These are phyloP conservation scores for Eretmocerus hayati DNA, from an alignment of 2,888 invertebrate genomes.

Conservation along the genomic window DNA sequence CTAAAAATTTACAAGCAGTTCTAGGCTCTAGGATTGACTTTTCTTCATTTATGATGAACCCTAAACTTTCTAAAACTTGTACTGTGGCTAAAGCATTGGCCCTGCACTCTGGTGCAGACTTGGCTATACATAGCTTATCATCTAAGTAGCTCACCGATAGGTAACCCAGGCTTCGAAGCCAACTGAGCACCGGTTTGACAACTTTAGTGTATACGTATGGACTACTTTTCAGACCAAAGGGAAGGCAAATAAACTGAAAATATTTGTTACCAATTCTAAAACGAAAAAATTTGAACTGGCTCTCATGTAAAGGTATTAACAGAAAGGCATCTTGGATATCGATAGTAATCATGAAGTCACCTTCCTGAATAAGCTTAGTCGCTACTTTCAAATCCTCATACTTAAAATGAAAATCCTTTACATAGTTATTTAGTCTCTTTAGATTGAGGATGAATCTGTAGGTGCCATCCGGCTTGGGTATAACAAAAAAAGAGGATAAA, in stretches of 20 bases:
- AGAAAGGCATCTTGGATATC: too few relatives aligned
- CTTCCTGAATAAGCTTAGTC: not conserved
- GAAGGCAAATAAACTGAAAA: too few relatives aligned
- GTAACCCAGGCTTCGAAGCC: slow-evolving; percentile 5
- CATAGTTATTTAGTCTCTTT: not conserved
- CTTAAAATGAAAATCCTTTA: too few relatives aligned
- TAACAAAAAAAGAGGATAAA: not conserved
- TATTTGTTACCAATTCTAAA: not conserved
- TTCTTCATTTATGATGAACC: slow-evolving; percentile 18
- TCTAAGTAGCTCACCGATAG: too few relatives aligned
- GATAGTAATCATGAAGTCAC: not conserved
- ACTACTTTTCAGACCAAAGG: not conserved
- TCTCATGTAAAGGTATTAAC: too few relatives aligned
- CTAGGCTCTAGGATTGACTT: slow-evolving; percentile 12
- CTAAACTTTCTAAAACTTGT: slow-evolving; percentile 11
- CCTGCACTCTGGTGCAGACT: too few relatives aligned
- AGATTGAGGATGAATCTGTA: too few relatives aligned
- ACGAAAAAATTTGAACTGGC: not conserved
- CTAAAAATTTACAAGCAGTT: slow-evolving; percentile 18
- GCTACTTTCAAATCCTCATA: too few relatives aligned
- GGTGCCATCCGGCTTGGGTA: too few relatives aligned
- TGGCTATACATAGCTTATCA: too few relatives aligned
- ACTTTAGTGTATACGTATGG: slow-evolving; percentile 23
- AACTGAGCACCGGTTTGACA: too few relatives aligned
- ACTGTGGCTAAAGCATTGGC: not conserved